Conservation (phyloP, 2,888 invertebrate species). For the Leptura quadrifasciata region DNA sequence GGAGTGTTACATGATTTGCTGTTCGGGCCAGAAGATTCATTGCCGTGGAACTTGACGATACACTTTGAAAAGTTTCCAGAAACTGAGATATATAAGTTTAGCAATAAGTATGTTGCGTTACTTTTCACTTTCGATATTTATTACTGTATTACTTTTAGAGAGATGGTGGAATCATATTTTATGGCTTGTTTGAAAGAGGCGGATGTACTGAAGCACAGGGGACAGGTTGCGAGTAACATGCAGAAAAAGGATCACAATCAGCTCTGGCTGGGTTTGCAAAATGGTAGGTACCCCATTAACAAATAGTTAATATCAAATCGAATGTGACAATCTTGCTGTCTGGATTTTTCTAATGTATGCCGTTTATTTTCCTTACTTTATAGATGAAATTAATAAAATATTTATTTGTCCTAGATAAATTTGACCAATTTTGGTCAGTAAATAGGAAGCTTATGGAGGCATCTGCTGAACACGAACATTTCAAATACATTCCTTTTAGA, state of each 20-base stretch:
- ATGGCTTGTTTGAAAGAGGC: conserved; percentile 98
- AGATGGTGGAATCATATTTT: conserved; percentile 94
- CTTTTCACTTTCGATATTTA: conserved; percentile 17
- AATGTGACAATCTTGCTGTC: no score
- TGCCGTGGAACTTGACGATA: conserved; percentile 96
- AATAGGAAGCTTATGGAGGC: conserved; percentile 96
- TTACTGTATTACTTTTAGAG: conserved; percentile 76
- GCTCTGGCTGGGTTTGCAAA: conserved; percentile 94
- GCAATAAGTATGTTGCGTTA: conserved; percentile 80
- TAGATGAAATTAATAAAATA: no score
- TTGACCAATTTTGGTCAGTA: conserved; percentile 99
- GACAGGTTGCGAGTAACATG: conserved; percentile 92
- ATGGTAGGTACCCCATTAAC: conserved; percentile 79
- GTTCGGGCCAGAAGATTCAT: conserved; percentile 78
- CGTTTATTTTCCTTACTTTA: no score
- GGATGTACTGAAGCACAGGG: conserved; percentile 96
- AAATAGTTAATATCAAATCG: no score
- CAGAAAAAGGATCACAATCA: conserved; percentile 98
- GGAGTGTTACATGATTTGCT: conserved; percentile 94
- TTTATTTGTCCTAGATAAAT: conserved; percentile 85
- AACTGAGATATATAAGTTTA: conserved; percentile 89
- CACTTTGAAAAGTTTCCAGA: conserved; percentile 97
- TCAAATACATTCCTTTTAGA: conserved; percentile 92
- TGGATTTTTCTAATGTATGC: no score
- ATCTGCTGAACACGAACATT: conserved; percentile 85